Percentiles rank a stretch among this genome's conserved stretches.
phyloP scores from a whole-genome alignment of 2,113 vertebrate species.

The Halichoerus grypus region DNA sequence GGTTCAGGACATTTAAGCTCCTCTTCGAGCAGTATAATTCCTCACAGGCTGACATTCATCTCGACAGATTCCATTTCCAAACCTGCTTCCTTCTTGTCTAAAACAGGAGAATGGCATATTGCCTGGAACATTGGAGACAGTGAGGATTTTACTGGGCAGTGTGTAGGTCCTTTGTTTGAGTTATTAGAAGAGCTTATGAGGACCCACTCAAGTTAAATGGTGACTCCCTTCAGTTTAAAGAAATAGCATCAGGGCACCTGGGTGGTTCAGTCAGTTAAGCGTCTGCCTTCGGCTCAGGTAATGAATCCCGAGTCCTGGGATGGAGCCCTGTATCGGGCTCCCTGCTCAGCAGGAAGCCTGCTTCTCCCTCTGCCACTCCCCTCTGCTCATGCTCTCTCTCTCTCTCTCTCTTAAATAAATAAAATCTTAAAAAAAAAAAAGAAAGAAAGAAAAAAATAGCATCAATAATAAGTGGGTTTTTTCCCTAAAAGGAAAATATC shows the following conservation, averaged over 20 bases:
- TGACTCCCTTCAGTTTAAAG: not conserved
- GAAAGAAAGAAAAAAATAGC: not conserved
- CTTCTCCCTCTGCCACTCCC: not conserved
- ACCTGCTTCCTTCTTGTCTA: not conserved
- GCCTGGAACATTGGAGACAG: not conserved
- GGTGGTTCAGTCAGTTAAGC: not conserved
- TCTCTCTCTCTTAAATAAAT: not conserved
- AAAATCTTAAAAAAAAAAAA: not conserved
- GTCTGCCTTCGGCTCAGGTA: not conserved
- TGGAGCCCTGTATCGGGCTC: rapidly evolving
- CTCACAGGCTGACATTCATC: not conserved
- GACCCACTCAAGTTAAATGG: not conserved
- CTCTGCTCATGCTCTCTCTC: not conserved
- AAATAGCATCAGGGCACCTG: not conserved
- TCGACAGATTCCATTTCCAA: constrained; percentile 30
- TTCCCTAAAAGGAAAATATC: constrained; percentile 26
- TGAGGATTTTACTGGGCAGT: not conserved
- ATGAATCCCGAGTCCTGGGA: not conserved
- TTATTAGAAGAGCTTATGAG: not conserved
- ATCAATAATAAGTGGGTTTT: not conserved
- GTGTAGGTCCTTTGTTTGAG: not conserved
- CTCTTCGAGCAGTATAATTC: not conserved
- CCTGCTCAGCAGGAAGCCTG: not conserved
- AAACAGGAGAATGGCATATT: not conserved
- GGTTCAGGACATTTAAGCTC: not conserved